Base-by-base conservation (phyloP, 2,888 invertebrate genomes). In the Melinaea marsaeus region DNA sequence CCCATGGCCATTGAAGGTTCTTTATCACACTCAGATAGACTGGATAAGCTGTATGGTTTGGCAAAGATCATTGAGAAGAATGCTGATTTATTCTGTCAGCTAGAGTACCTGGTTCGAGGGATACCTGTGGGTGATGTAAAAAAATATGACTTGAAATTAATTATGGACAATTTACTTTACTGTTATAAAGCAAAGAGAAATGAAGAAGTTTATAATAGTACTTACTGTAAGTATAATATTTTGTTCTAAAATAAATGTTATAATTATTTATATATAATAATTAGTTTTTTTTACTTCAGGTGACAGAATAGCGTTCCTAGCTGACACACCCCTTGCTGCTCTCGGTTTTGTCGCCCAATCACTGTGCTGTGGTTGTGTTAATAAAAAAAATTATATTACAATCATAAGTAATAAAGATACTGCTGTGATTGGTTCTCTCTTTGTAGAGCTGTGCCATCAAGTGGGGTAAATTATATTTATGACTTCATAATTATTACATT, bases 121-220 rank as follows among this genome's bases (percentile, higher is more conserved):
- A 56, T 37, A 13, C 46, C 60, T 5, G 47, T 61, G 13, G 37
- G 58, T 4, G 65, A 64, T 56, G 60, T 57, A n/a, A 33, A 56
- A 6, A 63, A 57, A 45, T 45, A 47, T n/a, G 69, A 67, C 55
- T 37, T 69, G 55, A 62, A 62, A 46, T 57, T 69, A 6, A 62
- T 65, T n/a, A 37, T 64, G 2, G 56, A 67, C 47, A 67, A 69
- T 42, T 51, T 69, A 22, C 35, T 51, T 13, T 56, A 62, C 13
- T 60, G 42, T 35, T 46, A 56, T 9, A 37, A 55, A 5, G 48
- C 35, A 32, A 60, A 60, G 32, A 51, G 11, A 32, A 22, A 11
- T 11, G 9, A 32, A 9, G 32, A n/a, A 9, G 11, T 51, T 32
- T 32, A 22, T 51, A 51, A 51, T 0, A 11, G 32, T 51, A 32